Percentiles rank a stretch among this genome's conserved stretches.
Evolutionary conservation across 2,113 vertebrate species (phyloP).

Genomic region (Ptyas mucosa): DNA sequence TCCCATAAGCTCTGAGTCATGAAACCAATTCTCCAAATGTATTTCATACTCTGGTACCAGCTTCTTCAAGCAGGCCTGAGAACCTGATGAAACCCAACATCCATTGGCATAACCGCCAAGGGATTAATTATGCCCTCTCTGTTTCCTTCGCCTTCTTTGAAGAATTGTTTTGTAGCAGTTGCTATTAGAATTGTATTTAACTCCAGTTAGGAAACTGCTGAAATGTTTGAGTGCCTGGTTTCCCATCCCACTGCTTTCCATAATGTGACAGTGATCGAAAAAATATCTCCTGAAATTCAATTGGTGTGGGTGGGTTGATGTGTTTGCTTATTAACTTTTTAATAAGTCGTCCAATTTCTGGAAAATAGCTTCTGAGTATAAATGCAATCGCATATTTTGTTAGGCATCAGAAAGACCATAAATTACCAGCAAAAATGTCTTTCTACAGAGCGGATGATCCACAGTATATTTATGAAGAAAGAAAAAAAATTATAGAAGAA

Average conservation of each 20-base stretch:
- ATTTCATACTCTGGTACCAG: conserved; percentile 13
- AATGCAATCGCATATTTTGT: conserved; percentile 46
- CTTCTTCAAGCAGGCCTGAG: conserved; percentile 30
- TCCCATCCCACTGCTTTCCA: conserved; percentile 57
- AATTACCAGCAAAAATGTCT: conserved; percentile 42
- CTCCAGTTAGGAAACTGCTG: conserved; percentile 53
- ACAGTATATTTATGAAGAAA: not conserved
- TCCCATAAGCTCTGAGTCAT: not conserved
- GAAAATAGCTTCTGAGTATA: conserved; percentile 40
- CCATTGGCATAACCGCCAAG: not conserved
- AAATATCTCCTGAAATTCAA: conserved; percentile 49
- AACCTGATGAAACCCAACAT: conserved; percentile 15
- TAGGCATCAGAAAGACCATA: conserved; percentile 26
- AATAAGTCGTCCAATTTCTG: conserved; percentile 61
- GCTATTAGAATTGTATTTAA: conserved; percentile 49
- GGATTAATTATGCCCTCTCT: conserved; percentile 49
- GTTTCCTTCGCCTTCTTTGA: conserved; percentile 9
- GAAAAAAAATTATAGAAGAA: not conserved
- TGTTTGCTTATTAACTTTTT: conserved; percentile 64
- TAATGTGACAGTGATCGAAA: conserved; percentile 52
- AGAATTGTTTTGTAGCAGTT: conserved; percentile 22
- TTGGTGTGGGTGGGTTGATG: conserved; percentile 14
- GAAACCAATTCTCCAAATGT: conserved; percentile 29
- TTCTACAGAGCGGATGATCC: conserved; percentile 25
- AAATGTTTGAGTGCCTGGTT: conserved; percentile 48